phyloP scores from a whole-genome alignment of 1,140 invertebrate genomes.

The Lutraria rhynchaena region DNA sequence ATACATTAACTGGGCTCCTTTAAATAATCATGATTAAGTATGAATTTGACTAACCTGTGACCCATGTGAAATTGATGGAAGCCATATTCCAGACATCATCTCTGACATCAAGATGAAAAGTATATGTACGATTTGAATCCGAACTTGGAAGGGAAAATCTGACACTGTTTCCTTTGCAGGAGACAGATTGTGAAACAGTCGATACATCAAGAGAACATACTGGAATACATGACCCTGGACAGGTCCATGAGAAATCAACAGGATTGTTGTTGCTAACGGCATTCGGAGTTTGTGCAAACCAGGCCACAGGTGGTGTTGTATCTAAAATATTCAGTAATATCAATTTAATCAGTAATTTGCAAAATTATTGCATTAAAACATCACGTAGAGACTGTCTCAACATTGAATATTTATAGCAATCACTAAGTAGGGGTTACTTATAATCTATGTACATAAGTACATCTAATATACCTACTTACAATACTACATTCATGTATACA shows the following conservation, averaged over 20 bases:
- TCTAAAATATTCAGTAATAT: background rate
- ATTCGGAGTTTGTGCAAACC: background rate
- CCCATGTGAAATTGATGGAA: background rate
- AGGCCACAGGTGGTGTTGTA: slow-evolving; percentile 16
- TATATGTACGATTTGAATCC: background rate
- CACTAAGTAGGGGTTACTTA: no score
- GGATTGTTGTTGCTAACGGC: background rate
- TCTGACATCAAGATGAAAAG: background rate
- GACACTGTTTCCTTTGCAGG: background rate
- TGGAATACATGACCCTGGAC: background rate
- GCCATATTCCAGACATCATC: background rate
- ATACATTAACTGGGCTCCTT: no score
- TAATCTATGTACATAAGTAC: no score
- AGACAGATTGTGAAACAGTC: background rate
- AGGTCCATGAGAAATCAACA: background rate
- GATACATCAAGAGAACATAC: background rate
- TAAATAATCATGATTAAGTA: no score
- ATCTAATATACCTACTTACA: no score
- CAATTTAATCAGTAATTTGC: background rate
- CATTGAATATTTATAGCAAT: no score
- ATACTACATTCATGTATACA: no score
- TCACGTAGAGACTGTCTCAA: no score
- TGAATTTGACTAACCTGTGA: background rate
- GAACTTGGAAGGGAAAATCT: background rate
- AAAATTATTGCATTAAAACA: no score